phyloP scores from a whole-genome alignment of 2,113 vertebrate species.

The Ciconia maguari region DNA sequence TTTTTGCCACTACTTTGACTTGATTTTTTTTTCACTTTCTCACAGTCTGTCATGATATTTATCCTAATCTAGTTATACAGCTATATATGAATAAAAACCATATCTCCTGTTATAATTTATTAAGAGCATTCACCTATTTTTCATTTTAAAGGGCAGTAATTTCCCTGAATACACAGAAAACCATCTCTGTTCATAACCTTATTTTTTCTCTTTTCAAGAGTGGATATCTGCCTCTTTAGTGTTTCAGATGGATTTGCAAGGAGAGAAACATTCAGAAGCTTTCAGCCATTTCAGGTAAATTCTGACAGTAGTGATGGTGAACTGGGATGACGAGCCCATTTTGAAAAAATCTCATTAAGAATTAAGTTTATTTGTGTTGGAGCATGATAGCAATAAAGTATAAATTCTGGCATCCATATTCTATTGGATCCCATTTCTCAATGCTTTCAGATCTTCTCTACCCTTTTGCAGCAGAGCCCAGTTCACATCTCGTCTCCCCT shows the following conservation, averaged over 20 bases:
- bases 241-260: background rate
- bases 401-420: background rate
- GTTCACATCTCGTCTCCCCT: fast-evolving
- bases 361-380: background rate
- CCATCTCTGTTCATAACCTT: background rate
- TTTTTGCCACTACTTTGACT: background rate
- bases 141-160: background rate
- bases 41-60: background rate
- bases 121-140: background rate
- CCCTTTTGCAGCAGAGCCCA: background rate
- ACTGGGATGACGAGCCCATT: background rate
- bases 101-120: background rate
- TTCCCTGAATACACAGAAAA: background rate
- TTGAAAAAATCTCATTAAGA: background rate
- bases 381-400: background rate
- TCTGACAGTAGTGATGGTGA: background rate
- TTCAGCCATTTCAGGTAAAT: background rate
- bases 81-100: background rate
- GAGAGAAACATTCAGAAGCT: background rate
- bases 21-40: background rate
- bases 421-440: background rate
- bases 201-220: background rate
- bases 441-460: background rate
- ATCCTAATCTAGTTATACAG: background rate
- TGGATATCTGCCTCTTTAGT: background rate